Evolutionary conservation across 1,140 invertebrate species (phyloP), one percentile per base, ranked within the genome.

Genomic region (Sarcophaga peregrina): DNA sequence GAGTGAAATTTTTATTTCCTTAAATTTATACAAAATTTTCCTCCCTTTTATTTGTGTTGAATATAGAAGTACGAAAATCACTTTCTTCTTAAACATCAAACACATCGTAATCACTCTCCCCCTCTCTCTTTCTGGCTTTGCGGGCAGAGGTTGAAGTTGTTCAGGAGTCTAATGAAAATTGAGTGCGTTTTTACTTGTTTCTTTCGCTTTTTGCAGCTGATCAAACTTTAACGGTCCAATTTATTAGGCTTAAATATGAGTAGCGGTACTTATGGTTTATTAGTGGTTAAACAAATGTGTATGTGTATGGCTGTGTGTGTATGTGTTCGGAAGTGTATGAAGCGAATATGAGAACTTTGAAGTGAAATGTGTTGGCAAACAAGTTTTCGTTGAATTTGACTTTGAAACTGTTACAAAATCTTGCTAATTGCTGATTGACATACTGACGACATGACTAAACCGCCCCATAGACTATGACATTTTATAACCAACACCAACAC

Each of bases 321-420:
- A n/a, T n/a, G n/a, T n/a, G n/a, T n/a, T n/a, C n/a, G n/a, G n/a
- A n/a, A n/a, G n/a, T n/a, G n/a, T n/a, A n/a, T n/a, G n/a, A n/a
- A n/a, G n/a, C n/a, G n/a, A n/a, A n/a, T n/a, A n/a, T n/a, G n/a
- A n/a, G n/a, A n/a, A n/a, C n/a, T n/a, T n/a, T n/a, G n/a, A n/a
- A n/a, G n/a, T n/a, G n/a, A n/a, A n/a, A n/a, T n/a, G n/a, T n/a
- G n/a, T n/a, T n/a, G n/a, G n/a, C 5, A 54, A 13, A 62, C 58
- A 62, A n/a, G 20, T 3, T 62, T 62, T 17, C 8, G 20, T 62
- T 8, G 58, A 62, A 62, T 17, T 62, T 62, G 58, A 7, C 58
- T 62, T 62, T 62, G 58, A 62, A 62, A 62, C n/a, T 62, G 58
- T 17, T 62, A 62, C 58, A 62, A 62, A 54, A 62, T 68, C 58